Evolutionary conservation across 2,797 vertebrate species (phyloP).

Genomic region (Propithecus deckenii): DNA sequence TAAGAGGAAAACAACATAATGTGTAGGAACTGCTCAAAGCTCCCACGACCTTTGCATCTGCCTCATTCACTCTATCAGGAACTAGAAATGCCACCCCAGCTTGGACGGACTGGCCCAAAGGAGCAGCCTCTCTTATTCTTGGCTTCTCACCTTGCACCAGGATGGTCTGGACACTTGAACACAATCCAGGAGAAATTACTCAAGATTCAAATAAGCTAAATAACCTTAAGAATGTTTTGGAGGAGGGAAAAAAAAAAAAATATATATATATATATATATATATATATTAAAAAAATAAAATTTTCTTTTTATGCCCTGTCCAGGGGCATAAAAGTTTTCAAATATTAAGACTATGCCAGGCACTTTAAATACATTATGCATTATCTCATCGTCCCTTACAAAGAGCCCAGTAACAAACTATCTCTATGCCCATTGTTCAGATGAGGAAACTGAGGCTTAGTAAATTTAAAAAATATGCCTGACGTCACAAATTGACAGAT

Average conservation of each 20-base stretch:
- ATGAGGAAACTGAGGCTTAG: background rate
- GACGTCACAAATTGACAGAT: background rate
- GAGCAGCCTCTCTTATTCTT: background rate
- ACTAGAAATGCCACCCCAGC: background rate
- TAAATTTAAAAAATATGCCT: background rate
- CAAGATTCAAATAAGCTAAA: background rate
- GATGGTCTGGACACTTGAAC: background rate
- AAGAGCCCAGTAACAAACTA: background rate
- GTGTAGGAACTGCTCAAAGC: background rate
- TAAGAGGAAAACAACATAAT: background rate
- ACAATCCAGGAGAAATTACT: background rate
- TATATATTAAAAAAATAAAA: background rate
- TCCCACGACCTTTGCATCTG: background rate
- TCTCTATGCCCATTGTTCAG: background rate
- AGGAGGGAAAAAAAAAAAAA: background rate
- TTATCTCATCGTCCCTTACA: background rate
- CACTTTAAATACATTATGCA: background rate
- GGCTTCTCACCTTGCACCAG: background rate
- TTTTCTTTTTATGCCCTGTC: background rate
- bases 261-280: background rate
- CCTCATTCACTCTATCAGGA: background rate
- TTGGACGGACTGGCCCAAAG: background rate
- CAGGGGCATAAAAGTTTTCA: background rate
- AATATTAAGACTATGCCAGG: background rate
- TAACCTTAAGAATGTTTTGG: background rate